Conservation (phyloP, 2,888 invertebrate species). For the Meandrusa payeni region DNA sequence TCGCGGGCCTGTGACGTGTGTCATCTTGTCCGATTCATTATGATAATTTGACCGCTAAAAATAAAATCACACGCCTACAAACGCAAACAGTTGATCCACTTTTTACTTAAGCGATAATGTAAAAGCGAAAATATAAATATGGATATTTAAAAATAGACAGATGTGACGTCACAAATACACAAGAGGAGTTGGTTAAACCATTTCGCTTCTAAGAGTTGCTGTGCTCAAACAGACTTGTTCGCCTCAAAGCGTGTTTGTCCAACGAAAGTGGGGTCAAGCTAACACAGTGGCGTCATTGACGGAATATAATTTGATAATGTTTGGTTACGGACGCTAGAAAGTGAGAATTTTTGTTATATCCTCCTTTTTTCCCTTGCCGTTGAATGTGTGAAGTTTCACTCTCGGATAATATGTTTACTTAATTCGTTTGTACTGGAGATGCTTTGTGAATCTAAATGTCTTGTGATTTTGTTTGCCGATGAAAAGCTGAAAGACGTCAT, state of each 20-base stretch:
- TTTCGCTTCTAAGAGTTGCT: slow-evolving; percentile 14
- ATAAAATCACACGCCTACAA: slow-evolving; percentile 4
- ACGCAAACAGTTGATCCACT: slow-evolving; percentile 1
- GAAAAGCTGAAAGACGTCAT: no score
- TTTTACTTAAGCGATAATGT: neutral
- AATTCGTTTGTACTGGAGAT: slow-evolving; percentile 7
- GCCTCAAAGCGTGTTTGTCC: slow-evolving; percentile 41
- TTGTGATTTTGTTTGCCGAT: neutral
- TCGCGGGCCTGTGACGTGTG: no score
- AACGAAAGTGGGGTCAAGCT: slow-evolving; percentile 48
- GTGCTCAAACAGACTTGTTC: slow-evolving; percentile 21
- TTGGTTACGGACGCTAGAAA: slow-evolving; percentile 48
- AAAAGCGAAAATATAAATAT: no score
- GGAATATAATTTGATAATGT: slow-evolving; percentile 55
- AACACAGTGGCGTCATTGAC: slow-evolving; percentile 34
- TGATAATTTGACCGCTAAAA: neutral
- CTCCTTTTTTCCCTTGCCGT: slow-evolving; percentile 13
- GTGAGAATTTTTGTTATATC: slow-evolving; percentile 41
- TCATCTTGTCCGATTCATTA: no score
- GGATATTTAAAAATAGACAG: no score
- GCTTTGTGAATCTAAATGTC: no score
- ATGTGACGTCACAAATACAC: slow-evolving; percentile 2
- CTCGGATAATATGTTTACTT: slow-evolving; percentile 19
- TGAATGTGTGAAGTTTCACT: slow-evolving; percentile 26
- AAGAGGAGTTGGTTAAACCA: slow-evolving; percentile 3